A percentile compares a stretch with the other conserved stretches of the same genome.
These are phyloP conservation scores for Plagodis dolabraria DNA, from an alignment of 2,888 invertebrate genomes.

Conservation along the genomic window DNA sequence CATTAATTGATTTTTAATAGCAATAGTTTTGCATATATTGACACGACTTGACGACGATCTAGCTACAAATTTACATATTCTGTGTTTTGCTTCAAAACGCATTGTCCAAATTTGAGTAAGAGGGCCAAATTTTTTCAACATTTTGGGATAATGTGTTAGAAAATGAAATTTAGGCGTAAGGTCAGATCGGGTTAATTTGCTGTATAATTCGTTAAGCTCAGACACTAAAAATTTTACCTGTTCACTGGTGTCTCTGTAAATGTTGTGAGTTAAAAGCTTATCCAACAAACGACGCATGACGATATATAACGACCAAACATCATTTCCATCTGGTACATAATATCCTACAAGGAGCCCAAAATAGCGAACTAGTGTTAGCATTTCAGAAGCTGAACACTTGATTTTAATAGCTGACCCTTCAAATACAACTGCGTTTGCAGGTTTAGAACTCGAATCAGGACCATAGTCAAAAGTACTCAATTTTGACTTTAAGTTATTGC, in stretches of 20 bases:
- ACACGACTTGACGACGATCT: conserved; percentile 16
- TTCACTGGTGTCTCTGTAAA: conserved; percentile 17
- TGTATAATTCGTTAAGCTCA: conserved; percentile 28
- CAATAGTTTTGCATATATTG: conserved; percentile 27
- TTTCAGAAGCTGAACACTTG: conserved; percentile 24
- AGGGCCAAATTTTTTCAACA: conserved; percentile 31
- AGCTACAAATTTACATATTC: conserved; percentile 25
- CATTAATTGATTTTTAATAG: conserved; percentile 27
- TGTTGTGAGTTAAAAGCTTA: conserved; percentile 4
- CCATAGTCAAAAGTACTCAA: conserved; percentile 18
- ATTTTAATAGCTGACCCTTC: conserved; percentile 4
- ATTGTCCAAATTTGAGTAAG: conserved; percentile 29
- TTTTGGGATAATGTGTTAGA: conserved; percentile 27
- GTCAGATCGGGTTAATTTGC: conserved; percentile 2
- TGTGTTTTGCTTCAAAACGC: conserved; percentile 33
- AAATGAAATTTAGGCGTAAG: conserved; percentile 24
- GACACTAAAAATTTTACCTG: conserved; percentile 22
- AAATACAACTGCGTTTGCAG: conserved; percentile 3
- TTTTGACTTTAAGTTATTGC: background rate
- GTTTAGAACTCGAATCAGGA: conserved; percentile 13
- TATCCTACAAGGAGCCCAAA: conserved; percentile 32
- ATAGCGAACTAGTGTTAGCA: conserved; percentile 27
- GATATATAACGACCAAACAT: conserved; percentile 26
- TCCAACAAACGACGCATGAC: conserved; percentile 4
- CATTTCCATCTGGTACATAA: conserved; percentile 26